Percentiles rank a stretch among this genome's conserved stretches.
Evolutionary conservation across 1,140 invertebrate species (phyloP).

Genomic region (Helicorthomorpha holstii): DNA sequence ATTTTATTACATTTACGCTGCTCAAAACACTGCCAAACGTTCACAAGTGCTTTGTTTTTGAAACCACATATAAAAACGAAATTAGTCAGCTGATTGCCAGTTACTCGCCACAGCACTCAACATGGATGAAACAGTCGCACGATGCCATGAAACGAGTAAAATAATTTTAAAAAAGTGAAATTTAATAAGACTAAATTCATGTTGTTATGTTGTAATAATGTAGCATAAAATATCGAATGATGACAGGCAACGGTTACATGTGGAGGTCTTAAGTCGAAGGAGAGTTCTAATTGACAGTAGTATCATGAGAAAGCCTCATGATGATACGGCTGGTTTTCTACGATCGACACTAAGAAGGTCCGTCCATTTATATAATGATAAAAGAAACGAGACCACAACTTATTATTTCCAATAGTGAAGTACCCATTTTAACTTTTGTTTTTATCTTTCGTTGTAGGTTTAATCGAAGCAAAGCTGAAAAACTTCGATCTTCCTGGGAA

Average conservation of each 20-base stretch:
- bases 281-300: slow-evolving; percentile 66
- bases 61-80: slow-evolving; percentile 69
- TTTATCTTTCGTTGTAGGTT: slow-evolving; percentile 31
- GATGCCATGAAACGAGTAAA: slow-evolving; percentile 36
- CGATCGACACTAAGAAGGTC: slow-evolving; percentile 65
- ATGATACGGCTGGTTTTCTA: slow-evolving; percentile 54
- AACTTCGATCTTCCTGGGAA: slow-evolving; percentile 54
- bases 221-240: slow-evolving; percentile 48
- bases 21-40: slow-evolving; percentile 41
- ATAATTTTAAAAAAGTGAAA: background rate
- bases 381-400: too few relatives aligned
- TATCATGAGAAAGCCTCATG: slow-evolving; percentile 59
- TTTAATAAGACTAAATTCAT: background rate
- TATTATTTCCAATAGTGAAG: too few relatives aligned
- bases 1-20: slow-evolving; percentile 66
- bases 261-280: slow-evolving; percentile 45
- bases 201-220: background rate
- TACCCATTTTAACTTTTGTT: too few relatives aligned
- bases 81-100: slow-evolving; percentile 82
- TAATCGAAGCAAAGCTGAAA: slow-evolving; percentile 72
- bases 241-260: slow-evolving; percentile 58
- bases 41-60: slow-evolving; percentile 83
- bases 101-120: slow-evolving; percentile 66
- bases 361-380: background rate
- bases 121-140: slow-evolving; percentile 70